A percentile compares a stretch with the other conserved stretches of the same genome.
phyloP scores from a whole-genome alignment of 2,797 vertebrate genomes.

The Coccyzus lansbergi region DNA sequence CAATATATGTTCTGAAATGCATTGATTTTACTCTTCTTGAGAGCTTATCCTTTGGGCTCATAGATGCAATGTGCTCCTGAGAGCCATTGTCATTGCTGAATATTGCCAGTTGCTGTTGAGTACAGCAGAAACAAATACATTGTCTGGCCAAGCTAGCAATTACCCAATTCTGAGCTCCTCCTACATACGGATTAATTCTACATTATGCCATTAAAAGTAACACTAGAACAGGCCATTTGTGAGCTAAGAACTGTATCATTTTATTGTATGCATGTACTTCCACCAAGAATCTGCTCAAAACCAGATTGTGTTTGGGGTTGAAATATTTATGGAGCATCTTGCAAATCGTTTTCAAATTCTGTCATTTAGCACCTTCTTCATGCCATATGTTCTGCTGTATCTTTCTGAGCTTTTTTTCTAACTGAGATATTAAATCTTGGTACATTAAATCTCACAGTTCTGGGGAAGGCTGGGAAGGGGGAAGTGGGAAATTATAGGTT shows the following conservation, averaged over 20 bases:
- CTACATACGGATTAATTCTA: neutral
- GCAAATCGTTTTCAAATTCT: slow-evolving; percentile 34
- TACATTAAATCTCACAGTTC: slow-evolving; percentile 42
- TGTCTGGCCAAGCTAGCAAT: neutral
- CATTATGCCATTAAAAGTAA: neutral
- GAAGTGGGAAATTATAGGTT: neutral
- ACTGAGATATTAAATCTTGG: slow-evolving; percentile 30
- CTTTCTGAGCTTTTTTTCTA: slow-evolving; percentile 18
- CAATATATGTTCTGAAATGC: neutral
- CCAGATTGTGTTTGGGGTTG: slow-evolving; percentile 42
- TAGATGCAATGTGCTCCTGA: neutral
- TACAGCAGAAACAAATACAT: neutral
- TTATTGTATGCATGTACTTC: slow-evolving; percentile 16
- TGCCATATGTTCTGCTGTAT: slow-evolving; percentile 50
- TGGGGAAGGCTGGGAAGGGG: neutral
- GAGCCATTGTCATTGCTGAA: neutral
- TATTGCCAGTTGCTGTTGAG: neutral
- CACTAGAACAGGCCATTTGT: neutral
- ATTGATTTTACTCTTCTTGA: neutral
- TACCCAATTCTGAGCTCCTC: neutral
- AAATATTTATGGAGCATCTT: slow-evolving; percentile 54
- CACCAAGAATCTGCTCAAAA: slow-evolving; percentile 5
- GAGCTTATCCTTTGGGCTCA: neutral
- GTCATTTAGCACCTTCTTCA: slow-evolving; percentile 16
- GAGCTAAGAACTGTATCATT: neutral